These are phyloP conservation scores for Borostomias antarcticus DNA, from an alignment of 2,797 vertebrate species.

Conservation along the genomic window DNA sequence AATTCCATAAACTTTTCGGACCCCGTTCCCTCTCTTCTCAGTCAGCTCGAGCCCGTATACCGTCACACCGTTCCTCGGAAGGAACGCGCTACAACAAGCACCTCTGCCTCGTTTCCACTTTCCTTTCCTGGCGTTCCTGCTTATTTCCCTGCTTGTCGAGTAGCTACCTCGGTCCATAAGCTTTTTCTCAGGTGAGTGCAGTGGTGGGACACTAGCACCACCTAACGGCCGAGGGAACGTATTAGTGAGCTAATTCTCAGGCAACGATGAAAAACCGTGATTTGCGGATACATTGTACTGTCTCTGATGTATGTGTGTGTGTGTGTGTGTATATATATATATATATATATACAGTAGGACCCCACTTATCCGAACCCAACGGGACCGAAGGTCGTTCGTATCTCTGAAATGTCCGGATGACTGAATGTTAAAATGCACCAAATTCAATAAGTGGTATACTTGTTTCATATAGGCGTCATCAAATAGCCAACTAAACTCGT, in stretches of 20 bases:
- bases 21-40: conserved; percentile 1
- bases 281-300: too few species aligned
- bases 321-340: too few species aligned
- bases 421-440: too few species aligned
- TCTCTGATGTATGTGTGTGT: too few species aligned
- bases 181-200: conserved; percentile 32
- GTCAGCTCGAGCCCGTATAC: conserved; percentile 1
- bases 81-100: conserved; percentile 13
- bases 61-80: not conserved
- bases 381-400: too few species aligned
- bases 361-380: too few species aligned
- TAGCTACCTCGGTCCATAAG: conserved; percentile 2
- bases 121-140: conserved; percentile 42
- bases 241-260: conserved; percentile 4
- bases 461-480: too few species aligned
- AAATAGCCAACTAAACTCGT: too few species aligned
- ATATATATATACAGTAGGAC: too few species aligned
- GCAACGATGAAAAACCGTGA: too few species aligned
- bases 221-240: conserved; percentile 25
- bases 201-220: conserved; percentile 21
- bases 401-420: too few species aligned
- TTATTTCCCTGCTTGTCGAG: conserved; percentile 20
- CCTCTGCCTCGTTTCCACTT: conserved; percentile 27
- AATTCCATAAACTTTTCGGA: conserved; percentile 7
- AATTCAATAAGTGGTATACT: too few species aligned